These are phyloP conservation scores for Muraenolepis orangiensis DNA, from an alignment of 2,797 vertebrate genomes.

Conservation along the genomic window DNA sequence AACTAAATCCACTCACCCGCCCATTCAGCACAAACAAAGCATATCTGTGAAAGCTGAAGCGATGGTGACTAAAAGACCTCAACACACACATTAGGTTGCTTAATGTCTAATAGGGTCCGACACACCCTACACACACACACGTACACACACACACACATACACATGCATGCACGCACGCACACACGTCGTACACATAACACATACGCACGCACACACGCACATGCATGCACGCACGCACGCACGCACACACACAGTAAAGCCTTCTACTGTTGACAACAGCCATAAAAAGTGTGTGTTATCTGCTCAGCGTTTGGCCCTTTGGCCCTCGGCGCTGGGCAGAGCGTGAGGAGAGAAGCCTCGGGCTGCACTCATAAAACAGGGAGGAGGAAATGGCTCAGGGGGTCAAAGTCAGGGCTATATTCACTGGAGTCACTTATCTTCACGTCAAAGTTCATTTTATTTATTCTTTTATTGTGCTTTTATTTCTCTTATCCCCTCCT, in stretches of 20 bases:
- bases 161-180: slow-evolving; percentile 14
- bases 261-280: slow-evolving; percentile 66
- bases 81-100: slow-evolving; percentile 14
- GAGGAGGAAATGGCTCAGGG: slow-evolving; percentile 56
- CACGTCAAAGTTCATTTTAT: slow-evolving; percentile 44
- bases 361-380: slow-evolving; percentile 72
- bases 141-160: slow-evolving; percentile 36
- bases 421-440: slow-evolving; percentile 20
- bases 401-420: slow-evolving; percentile 73
- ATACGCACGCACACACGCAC: too few relatives aligned
- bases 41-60: neutral
- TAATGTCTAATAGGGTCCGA: slow-evolving; percentile 55
- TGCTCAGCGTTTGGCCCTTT: slow-evolving; percentile 71
- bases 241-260: slow-evolving; percentile 47
- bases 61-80: neutral
- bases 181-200: too few relatives aligned
- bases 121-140: slow-evolving; percentile 60
- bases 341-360: slow-evolving; percentile 61
- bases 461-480: slow-evolving; percentile 14
- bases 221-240: slow-evolving; percentile 30
- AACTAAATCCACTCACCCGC: neutral
- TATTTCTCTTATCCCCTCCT: neutral
- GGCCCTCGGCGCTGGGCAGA: slow-evolving; percentile 55
- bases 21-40: neutral
- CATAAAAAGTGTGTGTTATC: slow-evolving; percentile 77